phyloP scores from a whole-genome alignment of 2,113 vertebrate genomes.

The Laterallus jamaicensis region DNA sequence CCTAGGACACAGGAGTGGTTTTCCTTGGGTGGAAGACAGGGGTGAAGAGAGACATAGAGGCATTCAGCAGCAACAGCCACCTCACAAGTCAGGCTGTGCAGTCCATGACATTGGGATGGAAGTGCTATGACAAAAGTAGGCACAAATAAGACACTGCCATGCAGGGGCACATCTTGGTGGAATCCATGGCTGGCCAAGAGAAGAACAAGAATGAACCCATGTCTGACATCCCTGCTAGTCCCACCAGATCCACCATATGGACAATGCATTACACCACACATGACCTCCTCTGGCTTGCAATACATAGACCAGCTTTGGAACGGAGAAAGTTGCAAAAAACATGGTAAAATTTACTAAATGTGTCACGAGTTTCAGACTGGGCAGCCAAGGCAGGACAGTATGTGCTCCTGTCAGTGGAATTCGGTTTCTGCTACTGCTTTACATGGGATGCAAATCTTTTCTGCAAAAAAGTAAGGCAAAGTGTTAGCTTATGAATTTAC shows the following conservation, averaged over 20 bases:
- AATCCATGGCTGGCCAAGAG: background rate
- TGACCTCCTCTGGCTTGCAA: accelerated
- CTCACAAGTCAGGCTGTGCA: accelerated
- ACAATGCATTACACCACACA: accelerated
- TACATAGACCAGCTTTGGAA: background rate
- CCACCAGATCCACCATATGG: background rate
- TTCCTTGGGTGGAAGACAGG: background rate
- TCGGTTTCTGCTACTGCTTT: background rate
- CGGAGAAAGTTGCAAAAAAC: background rate
- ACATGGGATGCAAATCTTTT: background rate
- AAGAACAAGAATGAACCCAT: background rate
- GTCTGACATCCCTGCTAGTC: background rate
- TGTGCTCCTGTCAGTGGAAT: background rate
- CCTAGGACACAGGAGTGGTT: accelerated
- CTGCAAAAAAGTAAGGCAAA: background rate
- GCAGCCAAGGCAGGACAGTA: background rate
- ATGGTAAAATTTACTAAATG: background rate
- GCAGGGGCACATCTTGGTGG: background rate
- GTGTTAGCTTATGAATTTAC: background rate
- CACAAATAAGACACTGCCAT: background rate
- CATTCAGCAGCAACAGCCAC: background rate
- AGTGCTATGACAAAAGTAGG: background rate
- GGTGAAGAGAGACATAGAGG: accelerated
- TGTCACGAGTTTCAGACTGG: background rate
- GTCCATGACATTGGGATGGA: background rate